Percentiles rank a stretch among this genome's conserved stretches.
Conservation (phyloP, 1,140 invertebrate genomes). For the Spodoptera litura region DNA sequence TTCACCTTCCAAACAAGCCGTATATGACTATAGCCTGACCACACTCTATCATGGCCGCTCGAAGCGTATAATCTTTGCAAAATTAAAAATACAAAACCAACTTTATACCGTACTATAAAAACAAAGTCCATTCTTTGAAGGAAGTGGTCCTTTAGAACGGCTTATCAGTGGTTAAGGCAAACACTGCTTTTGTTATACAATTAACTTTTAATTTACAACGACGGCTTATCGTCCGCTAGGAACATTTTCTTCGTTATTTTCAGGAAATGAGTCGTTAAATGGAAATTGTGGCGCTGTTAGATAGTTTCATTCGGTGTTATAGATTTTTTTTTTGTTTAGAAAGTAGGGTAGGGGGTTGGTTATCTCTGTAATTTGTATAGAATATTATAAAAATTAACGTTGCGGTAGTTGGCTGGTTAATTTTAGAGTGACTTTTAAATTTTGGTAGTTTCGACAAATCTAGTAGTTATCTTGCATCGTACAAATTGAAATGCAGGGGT, state of each 20-base stretch:
- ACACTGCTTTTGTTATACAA: conserved; percentile 65
- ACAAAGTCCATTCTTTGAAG: conserved; percentile 48
- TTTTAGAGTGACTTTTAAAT: no score
- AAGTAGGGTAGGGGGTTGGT: not conserved
- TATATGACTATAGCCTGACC: conserved; percentile 20
- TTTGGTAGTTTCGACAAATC: no score
- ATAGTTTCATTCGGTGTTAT: conserved; percentile 7
- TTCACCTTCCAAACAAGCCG: not conserved
- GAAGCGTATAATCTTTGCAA: conserved; percentile 22
- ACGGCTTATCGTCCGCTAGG: conserved; percentile 56
- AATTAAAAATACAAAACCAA: conserved; percentile 29
- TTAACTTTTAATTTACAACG: conserved; percentile 67
- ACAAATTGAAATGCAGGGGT: no score
- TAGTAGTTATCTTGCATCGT: no score
- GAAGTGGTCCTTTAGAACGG: conserved; percentile 52
- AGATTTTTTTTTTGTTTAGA: not conserved
- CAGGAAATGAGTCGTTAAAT: conserved; percentile 58
- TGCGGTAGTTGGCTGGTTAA: no score
- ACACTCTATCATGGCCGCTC: conserved; percentile 2
- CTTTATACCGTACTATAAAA: conserved; percentile 38
- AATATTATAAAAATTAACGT: no score
- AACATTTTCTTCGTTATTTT: conserved; percentile 58
- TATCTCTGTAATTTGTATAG: no score
- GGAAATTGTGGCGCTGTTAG: conserved; percentile 46
- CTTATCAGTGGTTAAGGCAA: conserved; percentile 62